These are phyloP conservation scores for Leuciscus waleckii DNA, from an alignment of 2,797 vertebrate genomes.

Conservation along the genomic window DNA sequence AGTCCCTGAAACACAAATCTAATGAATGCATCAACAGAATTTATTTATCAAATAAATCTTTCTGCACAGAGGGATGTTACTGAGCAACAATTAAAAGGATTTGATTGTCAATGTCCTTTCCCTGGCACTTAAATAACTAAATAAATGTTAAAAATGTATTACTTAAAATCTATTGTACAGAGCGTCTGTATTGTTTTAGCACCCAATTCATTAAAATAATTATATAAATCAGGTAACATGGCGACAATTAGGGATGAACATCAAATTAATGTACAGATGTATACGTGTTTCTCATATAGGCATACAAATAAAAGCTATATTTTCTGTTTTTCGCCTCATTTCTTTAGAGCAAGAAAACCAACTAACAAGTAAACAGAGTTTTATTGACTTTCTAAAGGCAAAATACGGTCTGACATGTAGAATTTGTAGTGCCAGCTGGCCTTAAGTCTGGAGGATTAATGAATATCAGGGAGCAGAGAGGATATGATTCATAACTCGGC, in stretches of 20 bases:
- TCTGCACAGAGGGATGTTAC: not conserved
- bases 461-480: constrained; percentile 12
- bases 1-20: constrained; percentile 26
- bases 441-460: constrained; percentile 1
- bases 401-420: constrained; percentile 6
- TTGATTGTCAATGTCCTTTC: not conserved
- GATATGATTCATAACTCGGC: constrained; percentile 8
- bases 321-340: constrained; percentile 6
- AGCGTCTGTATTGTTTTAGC: not conserved
- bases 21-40: constrained; percentile 22
- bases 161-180: not conserved
- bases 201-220: not conserved
- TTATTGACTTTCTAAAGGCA: constrained; percentile 37
- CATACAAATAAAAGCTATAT: not conserved
- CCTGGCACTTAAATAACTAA: not conserved
- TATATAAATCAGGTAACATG: not conserved
- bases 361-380: not conserved
- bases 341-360: not conserved
- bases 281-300: not conserved
- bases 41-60: constrained; percentile 28
- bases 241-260: not conserved
- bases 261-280: not conserved
- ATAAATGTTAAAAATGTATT: not conserved
- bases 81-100: not conserved
- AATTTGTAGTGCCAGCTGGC: not conserved